phyloP scores from a whole-genome alignment of 2,888 invertebrate genomes.

The Drosophila putrida region DNA sequence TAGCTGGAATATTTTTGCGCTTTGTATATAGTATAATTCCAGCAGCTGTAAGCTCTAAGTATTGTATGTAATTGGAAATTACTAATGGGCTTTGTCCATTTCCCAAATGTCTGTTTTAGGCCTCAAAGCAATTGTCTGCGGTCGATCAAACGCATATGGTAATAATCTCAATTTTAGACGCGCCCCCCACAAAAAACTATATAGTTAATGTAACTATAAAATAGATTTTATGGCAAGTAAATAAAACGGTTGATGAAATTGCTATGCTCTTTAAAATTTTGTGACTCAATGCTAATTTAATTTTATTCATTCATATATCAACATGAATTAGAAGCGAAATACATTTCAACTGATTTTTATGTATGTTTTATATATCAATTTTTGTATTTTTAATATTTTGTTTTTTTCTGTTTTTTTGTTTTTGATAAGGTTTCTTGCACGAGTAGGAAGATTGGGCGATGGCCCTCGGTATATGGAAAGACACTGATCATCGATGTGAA shows the following conservation, averaged over 20 bases:
- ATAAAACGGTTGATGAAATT: slow-evolving; percentile 12
- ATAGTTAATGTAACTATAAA: slow-evolving; percentile 21
- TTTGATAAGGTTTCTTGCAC: slow-evolving; percentile 6
- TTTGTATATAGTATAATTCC: not conserved
- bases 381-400: slow-evolving; percentile 1
- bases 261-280: slow-evolving; percentile 6
- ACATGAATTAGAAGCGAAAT: slow-evolving; percentile 54
- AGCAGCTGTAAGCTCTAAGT: not conserved
- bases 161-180: slow-evolving; percentile 20
- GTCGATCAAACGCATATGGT: slow-evolving; percentile 36
- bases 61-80: slow-evolving; percentile 14
- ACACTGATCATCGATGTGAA: slow-evolving; percentile 46
- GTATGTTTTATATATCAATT: slow-evolving; percentile 15
- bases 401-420: slow-evolving; percentile 10
- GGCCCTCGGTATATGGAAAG: not conserved
- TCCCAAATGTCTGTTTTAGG: slow-evolving; percentile 16
- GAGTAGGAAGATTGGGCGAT: not conserved
- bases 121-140: slow-evolving; percentile 7
- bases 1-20: slow-evolving; percentile 10
- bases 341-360: slow-evolving; percentile 28
- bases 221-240: slow-evolving; percentile 27
- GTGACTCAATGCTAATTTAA: slow-evolving; percentile 45
- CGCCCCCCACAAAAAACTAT: slow-evolving; percentile 32
- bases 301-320: slow-evolving; percentile 73
- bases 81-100: slow-evolving; percentile 27